These are phyloP conservation scores for Micromesistius poutassou DNA, from an alignment of 2,797 vertebrate species.

Conservation along the genomic window DNA sequence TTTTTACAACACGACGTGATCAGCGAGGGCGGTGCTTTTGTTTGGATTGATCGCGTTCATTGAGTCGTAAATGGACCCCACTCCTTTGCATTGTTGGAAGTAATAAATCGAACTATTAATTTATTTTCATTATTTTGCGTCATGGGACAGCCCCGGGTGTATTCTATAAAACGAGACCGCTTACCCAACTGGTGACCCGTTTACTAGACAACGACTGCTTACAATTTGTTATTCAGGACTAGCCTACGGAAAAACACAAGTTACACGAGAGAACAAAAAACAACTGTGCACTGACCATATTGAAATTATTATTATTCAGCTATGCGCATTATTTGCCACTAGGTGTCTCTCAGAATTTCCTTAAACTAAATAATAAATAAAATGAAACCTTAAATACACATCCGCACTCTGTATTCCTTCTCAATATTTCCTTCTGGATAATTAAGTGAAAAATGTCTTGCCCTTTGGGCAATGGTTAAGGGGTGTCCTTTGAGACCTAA, in stretches of 20 bases:
- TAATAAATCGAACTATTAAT: slow-evolving; percentile 17
- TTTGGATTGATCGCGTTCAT: not conserved
- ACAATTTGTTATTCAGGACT: not conserved
- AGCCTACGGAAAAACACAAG: not conserved
- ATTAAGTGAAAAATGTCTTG: no score
- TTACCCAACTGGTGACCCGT: not conserved
- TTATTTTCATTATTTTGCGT: not conserved
- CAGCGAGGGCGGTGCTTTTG: slow-evolving; percentile 43
- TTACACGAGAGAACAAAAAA: not conserved
- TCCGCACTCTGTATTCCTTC: no score
- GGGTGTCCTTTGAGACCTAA: no score
- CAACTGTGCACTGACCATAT: not conserved
- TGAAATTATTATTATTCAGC: not conserved
- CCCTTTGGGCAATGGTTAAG: no score
- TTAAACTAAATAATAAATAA: no score
- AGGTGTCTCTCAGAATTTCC: not conserved
- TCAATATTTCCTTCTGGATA: no score
- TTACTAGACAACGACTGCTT: not conserved
- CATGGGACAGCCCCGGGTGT: slow-evolving; percentile 13
- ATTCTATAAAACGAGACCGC: slow-evolving; percentile 8
- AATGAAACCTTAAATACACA: no score
- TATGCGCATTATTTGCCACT: not conserved
- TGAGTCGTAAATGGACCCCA: not conserved
- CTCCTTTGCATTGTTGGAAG: not conserved
- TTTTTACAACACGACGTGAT: slow-evolving; percentile 4